phyloP scores from a whole-genome alignment of 2,797 vertebrate species.

The Lagorchestes hirsutus region DNA sequence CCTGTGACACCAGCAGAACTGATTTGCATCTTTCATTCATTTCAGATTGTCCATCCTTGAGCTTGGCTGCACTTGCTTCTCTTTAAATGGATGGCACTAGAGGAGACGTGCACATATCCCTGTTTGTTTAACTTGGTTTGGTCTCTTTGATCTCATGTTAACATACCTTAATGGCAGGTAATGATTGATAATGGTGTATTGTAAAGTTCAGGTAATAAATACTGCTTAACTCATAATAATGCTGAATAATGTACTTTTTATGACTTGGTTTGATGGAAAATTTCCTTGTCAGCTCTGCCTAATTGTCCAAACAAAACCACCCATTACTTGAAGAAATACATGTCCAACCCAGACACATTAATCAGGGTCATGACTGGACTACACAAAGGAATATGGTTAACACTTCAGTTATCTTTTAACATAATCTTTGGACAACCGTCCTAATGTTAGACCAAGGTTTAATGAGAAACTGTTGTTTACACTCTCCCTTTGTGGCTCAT shows the following conservation, averaged over 20 bases:
- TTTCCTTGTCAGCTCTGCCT: conserved; percentile 89
- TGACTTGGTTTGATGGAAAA: conserved; percentile 89
- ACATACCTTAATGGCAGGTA: conserved; percentile 91
- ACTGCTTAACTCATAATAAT: conserved; percentile 90
- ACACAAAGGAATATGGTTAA: conserved; percentile 86
- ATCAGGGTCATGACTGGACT: conserved; percentile 89
- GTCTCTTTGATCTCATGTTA: conserved; percentile 90
- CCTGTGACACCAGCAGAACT: conserved; percentile 51
- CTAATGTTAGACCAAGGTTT: conserved; percentile 87
- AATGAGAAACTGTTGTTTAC: conserved; percentile 88
- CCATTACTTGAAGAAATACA: conserved; percentile 89
- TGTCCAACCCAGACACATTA: conserved; percentile 88
- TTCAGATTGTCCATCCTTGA: conserved; percentile 80
- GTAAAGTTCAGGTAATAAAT: conserved; percentile 91
- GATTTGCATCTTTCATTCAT: conserved; percentile 83
- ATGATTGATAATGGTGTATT: conserved; percentile 91
- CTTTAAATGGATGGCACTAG: conserved; percentile 82
- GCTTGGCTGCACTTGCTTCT: conserved; percentile 76
- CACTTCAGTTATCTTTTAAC: conserved; percentile 88
- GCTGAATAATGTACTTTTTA: conserved; percentile 93
- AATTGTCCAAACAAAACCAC: conserved; percentile 90
- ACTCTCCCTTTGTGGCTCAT: conserved; percentile 76
- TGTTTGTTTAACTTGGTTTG: conserved; percentile 89
- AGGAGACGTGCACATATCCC: conserved; percentile 81
- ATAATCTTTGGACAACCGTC: conserved; percentile 87